These are phyloP conservation scores for Rhagoletis pomonella DNA, from an alignment of 1,140 invertebrate genomes.

Conservation along the genomic window DNA sequence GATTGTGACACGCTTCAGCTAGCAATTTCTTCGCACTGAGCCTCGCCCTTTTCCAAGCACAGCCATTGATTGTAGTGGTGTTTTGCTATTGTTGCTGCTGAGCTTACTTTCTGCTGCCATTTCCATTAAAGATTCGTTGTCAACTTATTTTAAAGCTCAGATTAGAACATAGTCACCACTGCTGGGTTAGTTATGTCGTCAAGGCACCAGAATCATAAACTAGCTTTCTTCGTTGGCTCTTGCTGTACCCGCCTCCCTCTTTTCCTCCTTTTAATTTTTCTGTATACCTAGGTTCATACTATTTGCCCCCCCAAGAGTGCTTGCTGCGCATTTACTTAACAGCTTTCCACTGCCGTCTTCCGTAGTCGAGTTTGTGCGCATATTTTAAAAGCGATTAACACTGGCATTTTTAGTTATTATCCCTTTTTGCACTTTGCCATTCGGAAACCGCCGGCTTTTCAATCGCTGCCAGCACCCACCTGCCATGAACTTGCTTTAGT, in stretches of 20 bases:
- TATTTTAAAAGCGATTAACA: constrained; percentile 20
- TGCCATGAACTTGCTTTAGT: not conserved
- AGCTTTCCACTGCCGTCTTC: not conserved
- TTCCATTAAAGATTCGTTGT: too few relatives aligned
- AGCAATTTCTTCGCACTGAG: not conserved
- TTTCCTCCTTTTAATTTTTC: not conserved
- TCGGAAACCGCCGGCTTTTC: not conserved
- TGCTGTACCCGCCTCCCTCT: not conserved
- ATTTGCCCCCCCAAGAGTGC: not conserved
- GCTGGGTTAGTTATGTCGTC: too few relatives aligned
- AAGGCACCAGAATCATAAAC: not conserved
- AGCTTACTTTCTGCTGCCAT: too few relatives aligned
- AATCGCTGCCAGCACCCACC: not conserved
- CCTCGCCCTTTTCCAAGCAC: not conserved
- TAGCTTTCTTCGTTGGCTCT: not conserved
- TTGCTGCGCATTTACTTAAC: not conserved
- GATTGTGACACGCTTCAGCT: not conserved
- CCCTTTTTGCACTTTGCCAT: not conserved
- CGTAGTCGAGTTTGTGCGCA: not conserved
- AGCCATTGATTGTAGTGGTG: not conserved
- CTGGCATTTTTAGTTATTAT: not conserved
- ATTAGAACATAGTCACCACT: too few relatives aligned
- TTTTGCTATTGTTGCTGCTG: not conserved
- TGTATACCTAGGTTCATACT: not conserved
- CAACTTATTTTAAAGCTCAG: too few relatives aligned